Evolutionary conservation across 2,888 invertebrate genomes (phyloP).

Genomic region (Pollenia labialis): DNA sequence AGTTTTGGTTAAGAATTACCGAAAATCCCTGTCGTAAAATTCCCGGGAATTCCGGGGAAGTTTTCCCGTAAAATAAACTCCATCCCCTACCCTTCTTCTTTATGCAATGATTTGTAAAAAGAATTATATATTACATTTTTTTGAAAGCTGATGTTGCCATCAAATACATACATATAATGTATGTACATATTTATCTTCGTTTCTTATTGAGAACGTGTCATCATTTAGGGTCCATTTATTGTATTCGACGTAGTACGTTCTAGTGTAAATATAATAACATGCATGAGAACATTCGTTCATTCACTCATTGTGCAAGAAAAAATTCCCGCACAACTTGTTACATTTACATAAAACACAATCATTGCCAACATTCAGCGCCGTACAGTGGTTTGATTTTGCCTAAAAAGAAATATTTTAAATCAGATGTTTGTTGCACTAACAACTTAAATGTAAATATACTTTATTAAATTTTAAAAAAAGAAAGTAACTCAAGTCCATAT

Average conservation of each 20-base stretch:
- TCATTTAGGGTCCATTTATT: constrained; percentile 59
- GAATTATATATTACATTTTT: neutral
- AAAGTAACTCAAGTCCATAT: no score
- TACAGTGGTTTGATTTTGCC: constrained; percentile 13
- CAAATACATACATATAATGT: neutral
- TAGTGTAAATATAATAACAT: constrained; percentile 46
- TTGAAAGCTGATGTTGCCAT: neutral
- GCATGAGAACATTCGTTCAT: constrained; percentile 23
- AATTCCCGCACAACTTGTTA: constrained; percentile 51
- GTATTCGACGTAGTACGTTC: neutral
- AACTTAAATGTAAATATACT: no score
- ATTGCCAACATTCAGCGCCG: constrained; percentile 6
- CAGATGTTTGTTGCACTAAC: no score
- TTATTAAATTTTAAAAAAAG: no score
- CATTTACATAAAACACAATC: neutral
- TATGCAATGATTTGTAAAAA: neutral
- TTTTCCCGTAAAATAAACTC: no score
- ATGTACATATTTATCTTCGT: constrained; percentile 1
- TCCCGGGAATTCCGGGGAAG: no score
- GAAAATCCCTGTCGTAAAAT: no score
- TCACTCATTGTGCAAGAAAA: neutral
- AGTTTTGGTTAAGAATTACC: no score
- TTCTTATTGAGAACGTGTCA: constrained; percentile 64
- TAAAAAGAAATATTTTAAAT: no score
- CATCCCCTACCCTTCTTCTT: neutral